phyloP scores from a whole-genome alignment of 2,888 invertebrate species.

The Parnassius apollo region DNA sequence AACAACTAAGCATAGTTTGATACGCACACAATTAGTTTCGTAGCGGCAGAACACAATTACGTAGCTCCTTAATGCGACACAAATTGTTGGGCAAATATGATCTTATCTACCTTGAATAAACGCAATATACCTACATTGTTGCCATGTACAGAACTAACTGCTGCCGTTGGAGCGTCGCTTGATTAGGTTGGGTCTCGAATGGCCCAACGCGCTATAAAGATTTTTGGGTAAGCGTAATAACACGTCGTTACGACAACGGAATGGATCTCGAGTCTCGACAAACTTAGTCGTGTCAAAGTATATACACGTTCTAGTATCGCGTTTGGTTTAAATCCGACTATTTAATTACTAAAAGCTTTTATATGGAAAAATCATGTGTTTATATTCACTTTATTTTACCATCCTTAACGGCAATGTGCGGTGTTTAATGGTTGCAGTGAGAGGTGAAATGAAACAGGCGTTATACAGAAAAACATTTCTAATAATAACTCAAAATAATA shows the following conservation, averaged over 20 bases:
- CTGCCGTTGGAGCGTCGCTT: constrained; percentile 54
- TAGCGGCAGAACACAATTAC: constrained; percentile 27
- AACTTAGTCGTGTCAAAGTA: constrained; percentile 17
- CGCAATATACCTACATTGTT: constrained; percentile 35
- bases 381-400: no score
- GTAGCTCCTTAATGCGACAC: constrained; percentile 30
- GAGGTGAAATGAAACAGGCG: no score
- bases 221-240: constrained; percentile 78
- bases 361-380: no score
- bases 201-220: constrained; percentile 64
- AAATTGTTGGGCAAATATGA: constrained; percentile 29
- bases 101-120: constrained; percentile 36
- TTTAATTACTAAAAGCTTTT: no score
- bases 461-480: no score
- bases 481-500: no score
- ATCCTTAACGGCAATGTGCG: no score
- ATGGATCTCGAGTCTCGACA: constrained; percentile 50
- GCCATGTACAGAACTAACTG: constrained; percentile 35
- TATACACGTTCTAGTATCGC: no score
- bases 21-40: constrained; percentile 25
- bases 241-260: constrained; percentile 75
- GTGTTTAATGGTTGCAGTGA: no score
- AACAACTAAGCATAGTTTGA: constrained; percentile 19
- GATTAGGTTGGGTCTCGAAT: constrained; percentile 67
- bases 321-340: no score